Evolutionary conservation across 2,888 invertebrate genomes (phyloP).

Genomic region (Spodoptera exigua): DNA sequence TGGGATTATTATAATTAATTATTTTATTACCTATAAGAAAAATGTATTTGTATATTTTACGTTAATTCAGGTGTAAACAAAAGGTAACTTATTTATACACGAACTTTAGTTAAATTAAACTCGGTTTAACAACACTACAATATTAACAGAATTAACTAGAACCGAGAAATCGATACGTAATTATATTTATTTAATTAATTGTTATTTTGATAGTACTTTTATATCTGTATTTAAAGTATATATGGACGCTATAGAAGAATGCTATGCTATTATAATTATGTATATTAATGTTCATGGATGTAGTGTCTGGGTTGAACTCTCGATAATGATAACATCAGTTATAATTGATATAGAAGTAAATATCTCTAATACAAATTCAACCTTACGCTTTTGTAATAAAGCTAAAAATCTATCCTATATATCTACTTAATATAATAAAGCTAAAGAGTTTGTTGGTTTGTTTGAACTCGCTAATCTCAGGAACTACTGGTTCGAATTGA

Average conservation of each 20-base stretch:
- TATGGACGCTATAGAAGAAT: conserved; percentile 40
- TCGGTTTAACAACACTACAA: background rate
- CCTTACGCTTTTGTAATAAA: too few species aligned
- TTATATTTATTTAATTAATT: conserved; percentile 45
- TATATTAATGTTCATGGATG: conserved; percentile 38
- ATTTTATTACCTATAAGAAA: background rate
- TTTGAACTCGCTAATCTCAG: too few species aligned
- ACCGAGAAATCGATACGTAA: conserved; percentile 46
- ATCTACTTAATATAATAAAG: too few species aligned
- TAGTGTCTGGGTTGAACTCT: background rate
- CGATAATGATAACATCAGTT: too few species aligned
- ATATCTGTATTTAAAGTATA: conserved; percentile 32
- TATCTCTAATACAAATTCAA: too few species aligned
- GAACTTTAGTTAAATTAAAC: too few species aligned
- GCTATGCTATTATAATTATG: conserved; percentile 33
- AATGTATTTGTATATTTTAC: background rate
- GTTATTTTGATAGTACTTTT: conserved; percentile 55
- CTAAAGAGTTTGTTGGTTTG: too few species aligned
- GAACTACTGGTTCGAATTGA: too few species aligned
- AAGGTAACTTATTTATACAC: too few species aligned
- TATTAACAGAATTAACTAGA: conserved; percentile 34
- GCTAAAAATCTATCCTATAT: too few species aligned
- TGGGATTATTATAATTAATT: conserved; percentile 32
- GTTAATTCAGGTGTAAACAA: conserved; percentile 25
- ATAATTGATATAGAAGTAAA: too few species aligned